Evolutionary conservation across 2,888 invertebrate species (phyloP), one percentile per base, ranked within the genome.

Genomic region (Chrysina gloriosa): DNA sequence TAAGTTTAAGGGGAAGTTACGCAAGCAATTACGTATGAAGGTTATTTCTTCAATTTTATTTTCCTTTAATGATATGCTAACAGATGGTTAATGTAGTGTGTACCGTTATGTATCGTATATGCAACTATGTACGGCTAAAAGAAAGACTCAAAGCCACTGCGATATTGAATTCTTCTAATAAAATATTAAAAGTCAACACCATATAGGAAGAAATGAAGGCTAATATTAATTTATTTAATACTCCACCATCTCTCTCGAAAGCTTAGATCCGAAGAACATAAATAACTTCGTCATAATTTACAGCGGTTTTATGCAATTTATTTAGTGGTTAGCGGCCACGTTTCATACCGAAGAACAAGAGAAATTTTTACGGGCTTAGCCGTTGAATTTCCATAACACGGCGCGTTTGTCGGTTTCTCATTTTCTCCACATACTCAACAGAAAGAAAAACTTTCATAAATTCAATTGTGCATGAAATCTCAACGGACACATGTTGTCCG

Each of bases 371-470:
- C 19, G 19, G 14, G n/a, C 14, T 27, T 50, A 50, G 19, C 11
- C 29, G 50, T 29, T 45, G 21, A 45, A 45, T 50, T 50, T 50
- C 50, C 29, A 29, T 50, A 50, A 29, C 29, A 48, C 27, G 7
- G 14, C 29, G 29, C 29, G 50, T 14, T 50, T 50, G 50, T 50
- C n/a, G 29, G 50, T 50, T 50, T 50, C 50, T 50, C 14, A 50
- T 50, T 50, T 50, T 50, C 50, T 50, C 50, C 29, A 14, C 50
- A 50, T 50, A 50, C 50, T 29, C 11, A 7, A 7, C 4, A 7
- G 9, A 29, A 29, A 16, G 29, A 50, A 50, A 50, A 50, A 50
- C 50, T 50, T 50, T 50, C 50, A 50, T 50, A 50, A 50, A 50
- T 50, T 27, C 27, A 50, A 50, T 50, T 50, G 50, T 50, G 50